Evolutionary conservation across 1,140 invertebrate species (phyloP), one percentile per base, ranked within the genome.

Genomic region (Holotrichia oblita): DNA sequence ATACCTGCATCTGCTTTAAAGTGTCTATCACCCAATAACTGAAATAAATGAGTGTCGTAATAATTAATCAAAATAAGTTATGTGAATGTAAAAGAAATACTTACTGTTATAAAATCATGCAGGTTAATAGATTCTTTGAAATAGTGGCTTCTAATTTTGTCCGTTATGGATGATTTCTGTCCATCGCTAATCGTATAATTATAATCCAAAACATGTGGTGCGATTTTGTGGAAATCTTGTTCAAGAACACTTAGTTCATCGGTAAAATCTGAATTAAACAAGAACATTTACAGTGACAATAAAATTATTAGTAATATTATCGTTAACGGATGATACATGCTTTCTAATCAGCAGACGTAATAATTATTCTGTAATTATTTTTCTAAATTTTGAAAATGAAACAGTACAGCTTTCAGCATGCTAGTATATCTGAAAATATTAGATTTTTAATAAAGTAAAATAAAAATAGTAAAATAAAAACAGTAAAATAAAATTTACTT

Each of bases 151-250:
- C 8, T 48, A 40, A 76, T 76, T 24, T 76, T 48, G 6, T 41
- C 14, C 6, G 42, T n/a, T 12, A 76, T 24, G 10, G 9, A 14
- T 20, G 3, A 2, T 40, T 73, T 73, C 2, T 73, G 24, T 2
- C 3, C 10, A 3, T 48, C 27, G 20, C 8, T 24, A 34, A 73
- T 73, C 2, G 80, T 83, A 34, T 81, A 77, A 69, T 85, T 81
- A 61, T 84, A 85, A 72, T 85, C 83, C 14, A 85, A 77, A 69
- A 84, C 79, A 61, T 81, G 78, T 0, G 84, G 84, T 59, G 83
- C 77, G 24, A 85, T 61, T 34, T 82, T 79, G 61, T 84, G 80
- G 83, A 83, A 85, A 44, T 80, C 79, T 4, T 73, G 48, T 24
- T 84, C 80, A 48, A 85, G 78, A 41, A 84, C 79, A 6, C 81